Conservation (phyloP, 2,113 vertebrate genomes). For the Ameiurus melas region DNA sequence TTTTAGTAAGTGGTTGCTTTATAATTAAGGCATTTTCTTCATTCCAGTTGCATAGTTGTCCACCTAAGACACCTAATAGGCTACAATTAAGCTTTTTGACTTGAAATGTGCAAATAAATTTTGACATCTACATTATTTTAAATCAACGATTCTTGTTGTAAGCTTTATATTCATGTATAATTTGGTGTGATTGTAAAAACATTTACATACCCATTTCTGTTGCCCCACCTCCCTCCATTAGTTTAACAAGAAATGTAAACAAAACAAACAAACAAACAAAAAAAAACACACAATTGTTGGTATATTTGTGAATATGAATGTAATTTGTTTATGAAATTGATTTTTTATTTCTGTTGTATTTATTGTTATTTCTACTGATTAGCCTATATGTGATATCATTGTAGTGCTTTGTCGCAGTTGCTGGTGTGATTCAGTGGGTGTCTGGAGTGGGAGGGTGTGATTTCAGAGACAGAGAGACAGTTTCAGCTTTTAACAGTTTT, state of each 20-base stretch:
- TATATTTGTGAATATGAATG: not conserved
- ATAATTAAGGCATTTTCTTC: not conserved
- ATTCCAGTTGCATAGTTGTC: not conserved
- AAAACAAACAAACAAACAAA: too few species aligned
- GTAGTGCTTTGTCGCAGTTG: not conserved
- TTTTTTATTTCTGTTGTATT: not conserved
- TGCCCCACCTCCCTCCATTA: not conserved
- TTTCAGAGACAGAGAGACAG: not conserved
- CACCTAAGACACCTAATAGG: not conserved
- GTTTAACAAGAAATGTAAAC: not conserved
- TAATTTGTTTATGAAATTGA: not conserved
- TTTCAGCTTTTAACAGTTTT: slow-evolving; percentile 3
- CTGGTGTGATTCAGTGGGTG: not conserved
- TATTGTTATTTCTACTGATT: not conserved
- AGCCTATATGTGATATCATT: not conserved
- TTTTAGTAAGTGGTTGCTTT: not conserved
- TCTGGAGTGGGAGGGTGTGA: not conserved
- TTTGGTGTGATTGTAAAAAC: not conserved
- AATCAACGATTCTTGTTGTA: not conserved
- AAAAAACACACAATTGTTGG: not conserved
- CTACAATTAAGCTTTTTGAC: not conserved
- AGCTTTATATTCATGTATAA: not conserved
- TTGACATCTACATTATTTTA: too few species aligned
- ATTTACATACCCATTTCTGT: not conserved
- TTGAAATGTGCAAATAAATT: not conserved